These are phyloP conservation scores for Drosophila bocki DNA, from an alignment of 1,140 invertebrate species.

Conservation along the genomic window DNA sequence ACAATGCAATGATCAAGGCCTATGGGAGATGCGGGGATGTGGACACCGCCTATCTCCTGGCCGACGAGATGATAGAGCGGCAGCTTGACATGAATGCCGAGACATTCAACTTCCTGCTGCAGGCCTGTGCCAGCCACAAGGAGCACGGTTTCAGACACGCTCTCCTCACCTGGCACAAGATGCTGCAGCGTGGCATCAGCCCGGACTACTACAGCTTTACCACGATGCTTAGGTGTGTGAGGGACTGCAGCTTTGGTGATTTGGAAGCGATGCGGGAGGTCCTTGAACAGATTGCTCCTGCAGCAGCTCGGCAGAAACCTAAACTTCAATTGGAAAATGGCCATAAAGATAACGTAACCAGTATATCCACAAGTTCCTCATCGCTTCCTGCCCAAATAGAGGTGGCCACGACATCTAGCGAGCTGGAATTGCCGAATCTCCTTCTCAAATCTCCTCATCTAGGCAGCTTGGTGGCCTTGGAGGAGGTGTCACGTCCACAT, in stretches of 20 bases:
- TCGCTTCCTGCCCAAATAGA: conserved; percentile 32
- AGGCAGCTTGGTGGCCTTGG: conserved; percentile 86
- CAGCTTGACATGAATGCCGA: conserved; percentile 88
- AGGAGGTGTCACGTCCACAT: conserved; percentile 86
- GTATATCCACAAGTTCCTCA: neutral
- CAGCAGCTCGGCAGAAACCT: neutral
- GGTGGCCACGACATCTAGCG: conserved; percentile 7
- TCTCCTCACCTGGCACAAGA: conserved; percentile 93
- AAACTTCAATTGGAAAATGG: neutral
- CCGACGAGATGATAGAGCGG: conserved; percentile 93
- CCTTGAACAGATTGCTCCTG: conserved; percentile 52
- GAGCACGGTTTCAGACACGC: conserved; percentile 92
- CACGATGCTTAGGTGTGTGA: conserved; percentile 90
- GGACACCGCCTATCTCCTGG: conserved; percentile 90
- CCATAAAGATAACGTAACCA: conserved; percentile 7
- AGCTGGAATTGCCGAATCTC: conserved; percentile 86
- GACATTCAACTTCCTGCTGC: conserved; percentile 92
- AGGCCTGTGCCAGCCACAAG: conserved; percentile 92
- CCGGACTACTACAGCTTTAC: conserved; percentile 92
- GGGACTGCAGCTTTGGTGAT: conserved; percentile 92
- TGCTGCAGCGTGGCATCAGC: conserved; percentile 88
- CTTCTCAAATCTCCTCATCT: conserved; percentile 88
- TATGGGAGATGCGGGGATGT: conserved; percentile 93
- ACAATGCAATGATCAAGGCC: conserved; percentile 95
- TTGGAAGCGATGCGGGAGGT: conserved; percentile 87